A percentile compares a stretch with the other conserved stretches of the same genome.
These are phyloP conservation scores for Dryas iulia DNA, from an alignment of 1,140 invertebrate species.

Conservation along the genomic window DNA sequence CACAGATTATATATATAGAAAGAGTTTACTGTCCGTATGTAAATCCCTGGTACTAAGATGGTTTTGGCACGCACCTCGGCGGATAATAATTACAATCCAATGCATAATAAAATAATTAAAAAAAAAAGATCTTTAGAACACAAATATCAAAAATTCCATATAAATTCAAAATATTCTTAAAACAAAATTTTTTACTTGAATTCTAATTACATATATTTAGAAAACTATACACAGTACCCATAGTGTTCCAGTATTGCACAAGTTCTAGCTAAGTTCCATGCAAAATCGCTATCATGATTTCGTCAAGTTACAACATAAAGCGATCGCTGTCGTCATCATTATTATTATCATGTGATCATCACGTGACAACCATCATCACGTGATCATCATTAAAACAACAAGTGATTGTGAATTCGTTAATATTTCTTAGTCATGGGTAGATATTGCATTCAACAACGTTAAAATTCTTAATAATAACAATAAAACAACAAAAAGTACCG, in stretches of 20 bases:
- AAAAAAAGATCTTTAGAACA: slow-evolving; percentile 42
- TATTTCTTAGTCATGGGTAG: slow-evolving; percentile 34
- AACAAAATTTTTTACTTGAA: slow-evolving; percentile 43
- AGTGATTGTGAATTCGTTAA: not conserved
- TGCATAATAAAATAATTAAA: slow-evolving; percentile 33
- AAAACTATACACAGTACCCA: slow-evolving; percentile 72
- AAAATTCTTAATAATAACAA: slow-evolving; percentile 80
- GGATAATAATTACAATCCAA: slow-evolving; percentile 23
- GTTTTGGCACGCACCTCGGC: slow-evolving; percentile 62
- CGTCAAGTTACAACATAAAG: slow-evolving; percentile 14
- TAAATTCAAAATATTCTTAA: slow-evolving; percentile 63
- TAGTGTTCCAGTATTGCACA: slow-evolving; percentile 71
- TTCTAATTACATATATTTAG: slow-evolving; percentile 58
- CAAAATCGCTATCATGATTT: slow-evolving; percentile 48
- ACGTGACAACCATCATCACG: not conserved
- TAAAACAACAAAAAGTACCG: slow-evolving; percentile 76
- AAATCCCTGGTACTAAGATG: slow-evolving; percentile 61
- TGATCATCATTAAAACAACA: not conserved
- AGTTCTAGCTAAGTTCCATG: slow-evolving; percentile 59
- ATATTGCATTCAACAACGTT: slow-evolving; percentile 76
- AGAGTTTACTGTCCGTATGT: slow-evolving; percentile 46
- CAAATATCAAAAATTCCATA: slow-evolving; percentile 54
- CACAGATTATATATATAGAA: slow-evolving; percentile 55
- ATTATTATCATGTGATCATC: not conserved
- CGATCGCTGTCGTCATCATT: not conserved